Evolutionary conservation across 2,797 vertebrate genomes (phyloP), one percentile per base, ranked within the genome.

Genomic region (Hyperoplus lanceolatus): DNA sequence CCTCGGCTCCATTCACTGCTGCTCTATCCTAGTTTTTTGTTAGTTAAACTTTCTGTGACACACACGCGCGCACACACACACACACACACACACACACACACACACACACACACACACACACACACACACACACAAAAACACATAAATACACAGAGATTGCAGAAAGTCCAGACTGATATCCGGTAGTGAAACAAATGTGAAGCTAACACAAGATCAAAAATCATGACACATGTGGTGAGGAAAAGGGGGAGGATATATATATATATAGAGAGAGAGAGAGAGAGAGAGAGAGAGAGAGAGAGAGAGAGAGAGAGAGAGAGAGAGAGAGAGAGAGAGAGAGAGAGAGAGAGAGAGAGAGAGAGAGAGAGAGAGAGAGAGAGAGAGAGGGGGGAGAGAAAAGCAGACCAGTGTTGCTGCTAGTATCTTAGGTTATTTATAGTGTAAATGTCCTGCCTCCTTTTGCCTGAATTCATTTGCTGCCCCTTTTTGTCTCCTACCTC

Each of bases 351-450:
- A 57, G 6, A 1, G 21, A 29, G 42, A 48, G 14, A 9, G 42
- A 0, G 58, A 59, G 3, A n/a, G 57, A 51, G 8, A 41, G 1
- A 58, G 18, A 29, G 29, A 45, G 36, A 5, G 46, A 41, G 9
- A n/a, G 38, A n/a, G 8, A 5, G 9, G 5, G 48, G 75, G 67
- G 71, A 0, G 64, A 71, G 56, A 53, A 69, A 71, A 81, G 79
- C 39, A 72, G 69, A 75, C 59, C 82, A 87, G 75, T 58, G 77
- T 67, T 86, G 85, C 82, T 82, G 85, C 83, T 85, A 77, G 82
- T 88, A 67, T 87, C 78, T 77, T 55, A 29, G 59, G 89, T 87
- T 86, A 91, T 90, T 92, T 87, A 89, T 91, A 90, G 89, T 90
- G 80, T 55, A 88, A 86, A 89, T 84, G 80, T 86, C 75, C 84